Percentiles rank a stretch among this genome's conserved stretches.
phyloP scores from a whole-genome alignment of 2,113 vertebrate genomes.

The Tragelaphus strepsiceros region DNA sequence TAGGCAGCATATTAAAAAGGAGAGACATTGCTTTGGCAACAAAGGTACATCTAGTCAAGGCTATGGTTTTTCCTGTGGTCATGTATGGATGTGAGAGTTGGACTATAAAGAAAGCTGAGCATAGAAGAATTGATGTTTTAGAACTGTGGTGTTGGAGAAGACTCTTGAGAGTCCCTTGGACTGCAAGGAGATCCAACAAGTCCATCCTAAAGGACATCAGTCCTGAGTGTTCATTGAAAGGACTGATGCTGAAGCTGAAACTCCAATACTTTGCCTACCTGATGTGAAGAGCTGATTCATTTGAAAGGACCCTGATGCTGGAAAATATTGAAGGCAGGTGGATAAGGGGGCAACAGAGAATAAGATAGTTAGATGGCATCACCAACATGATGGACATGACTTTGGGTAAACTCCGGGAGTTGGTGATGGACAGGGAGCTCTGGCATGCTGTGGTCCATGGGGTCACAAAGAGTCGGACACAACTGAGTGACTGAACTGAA shows the following conservation, averaged over 20 bases:
- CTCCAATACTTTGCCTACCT: neutral
- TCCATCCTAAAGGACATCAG: neutral
- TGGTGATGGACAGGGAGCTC: neutral
- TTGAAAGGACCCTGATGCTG: neutral
- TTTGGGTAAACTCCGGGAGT: accelerated
- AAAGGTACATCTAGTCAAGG: neutral
- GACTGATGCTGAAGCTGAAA: neutral
- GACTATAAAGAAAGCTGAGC: neutral
- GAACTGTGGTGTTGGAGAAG: neutral
- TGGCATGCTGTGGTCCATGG: neutral
- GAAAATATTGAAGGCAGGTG: accelerated
- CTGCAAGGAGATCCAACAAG: neutral
- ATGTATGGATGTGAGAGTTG: neutral
- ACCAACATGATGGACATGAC: accelerated
- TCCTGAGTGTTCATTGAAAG: neutral
- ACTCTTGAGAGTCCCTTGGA: neutral
- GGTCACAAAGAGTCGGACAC: too few relatives aligned
- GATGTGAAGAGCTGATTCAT: accelerated
- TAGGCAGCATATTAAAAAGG: neutral
- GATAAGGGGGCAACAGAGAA: accelerated
- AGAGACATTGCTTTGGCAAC: neutral
- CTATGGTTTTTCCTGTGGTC: neutral
- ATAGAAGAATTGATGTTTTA: neutral
- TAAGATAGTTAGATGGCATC: neutral
- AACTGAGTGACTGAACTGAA: too few relatives aligned